Base-by-base conservation (phyloP, 2,797 vertebrate species). In the Masticophis lateralis region DNA sequence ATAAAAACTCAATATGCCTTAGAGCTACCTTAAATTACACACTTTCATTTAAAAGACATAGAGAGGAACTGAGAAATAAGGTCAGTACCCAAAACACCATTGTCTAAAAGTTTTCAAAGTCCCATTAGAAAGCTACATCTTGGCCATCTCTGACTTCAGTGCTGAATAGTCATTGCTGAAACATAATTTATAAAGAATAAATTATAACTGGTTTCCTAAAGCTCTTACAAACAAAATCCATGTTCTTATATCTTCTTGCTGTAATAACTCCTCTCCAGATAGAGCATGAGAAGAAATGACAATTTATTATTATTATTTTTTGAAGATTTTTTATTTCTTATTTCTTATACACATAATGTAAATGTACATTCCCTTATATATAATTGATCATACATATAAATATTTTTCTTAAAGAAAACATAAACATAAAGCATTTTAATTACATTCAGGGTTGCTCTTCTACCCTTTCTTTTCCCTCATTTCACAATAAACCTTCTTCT, bases 11-110 rank as follows among this genome's bases (percentile, higher is more conserved):
- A 83, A 83, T 83, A 83, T 83, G 37, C 74, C 74, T 83, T 83
- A 2, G 74, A 83, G 74, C 43, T 43, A 83, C 74, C 74, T 83
- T 83, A 83, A 83, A 83, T 47, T 83, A 83, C 37, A 83, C 37
- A 47, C 37, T 83, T 83, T 47, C 74, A 83, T 83, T 83, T 83
- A 47, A 83, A 83, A 83, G 74, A 47, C 74, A 83, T 83, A 83
- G 74, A 47, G 74, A 4, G 60, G 83, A 94, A 95, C 93, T 88
- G 79, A 92, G 91, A 79, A 83, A 60, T 90, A 47, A 95, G 94
- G 95, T 91, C 59, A 86, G 18, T 90, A 18, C 0, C 0, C 60
- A 94, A 53, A 1, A 57, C 32, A 3, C 0, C 4, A 1, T 32
- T 86, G 53, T 87, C 86, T 91, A 2, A 89, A 91, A 95, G 94